Evolutionary conservation across 1,140 invertebrate genomes (phyloP).

Genomic region (Hylaeus volcanicus): DNA sequence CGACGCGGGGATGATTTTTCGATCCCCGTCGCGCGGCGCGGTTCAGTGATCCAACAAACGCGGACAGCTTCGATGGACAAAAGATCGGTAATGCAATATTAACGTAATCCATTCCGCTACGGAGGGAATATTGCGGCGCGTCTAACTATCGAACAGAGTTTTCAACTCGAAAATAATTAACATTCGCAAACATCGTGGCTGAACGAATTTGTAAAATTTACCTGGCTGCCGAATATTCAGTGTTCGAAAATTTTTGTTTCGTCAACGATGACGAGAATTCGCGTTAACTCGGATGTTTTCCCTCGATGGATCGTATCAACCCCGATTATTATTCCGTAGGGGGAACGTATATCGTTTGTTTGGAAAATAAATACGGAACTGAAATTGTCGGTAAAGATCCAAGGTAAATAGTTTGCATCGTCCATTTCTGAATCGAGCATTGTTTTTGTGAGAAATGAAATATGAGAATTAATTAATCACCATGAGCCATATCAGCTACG

Average conservation of each 20-base stretch:
- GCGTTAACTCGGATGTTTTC: not conserved
- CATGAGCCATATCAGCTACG: too few relatives aligned
- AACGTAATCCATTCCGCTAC: conserved; percentile 48
- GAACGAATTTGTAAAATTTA: conserved; percentile 48
- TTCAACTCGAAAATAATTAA: conserved; percentile 48
- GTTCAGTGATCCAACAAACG: conserved; percentile 12
- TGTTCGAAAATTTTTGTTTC: not conserved
- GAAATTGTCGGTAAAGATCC: too few relatives aligned
- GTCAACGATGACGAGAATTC: not conserved
- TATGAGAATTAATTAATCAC: too few relatives aligned
- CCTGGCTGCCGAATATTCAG: conserved; percentile 15
- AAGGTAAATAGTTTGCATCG: too few relatives aligned
- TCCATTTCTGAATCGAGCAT: too few relatives aligned
- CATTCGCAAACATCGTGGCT: conserved; percentile 45
- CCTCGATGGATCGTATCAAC: too few relatives aligned
- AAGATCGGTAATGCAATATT: conserved; percentile 36
- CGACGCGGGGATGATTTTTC: conserved; percentile 49
- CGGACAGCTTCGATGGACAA: conserved; percentile 20
- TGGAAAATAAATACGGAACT: too few relatives aligned
- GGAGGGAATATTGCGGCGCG: conserved; percentile 17
- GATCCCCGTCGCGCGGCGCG: conserved; percentile 7
- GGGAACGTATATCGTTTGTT: too few relatives aligned
- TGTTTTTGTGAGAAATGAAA: too few relatives aligned
- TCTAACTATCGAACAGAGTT: conserved; percentile 3
- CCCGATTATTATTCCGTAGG: too few relatives aligned